Percentiles rank a stretch among this genome's conserved stretches.
These are phyloP conservation scores for Tympanoctomys barrerae DNA, from an alignment of 2,797 vertebrate genomes.

Conservation along the genomic window DNA sequence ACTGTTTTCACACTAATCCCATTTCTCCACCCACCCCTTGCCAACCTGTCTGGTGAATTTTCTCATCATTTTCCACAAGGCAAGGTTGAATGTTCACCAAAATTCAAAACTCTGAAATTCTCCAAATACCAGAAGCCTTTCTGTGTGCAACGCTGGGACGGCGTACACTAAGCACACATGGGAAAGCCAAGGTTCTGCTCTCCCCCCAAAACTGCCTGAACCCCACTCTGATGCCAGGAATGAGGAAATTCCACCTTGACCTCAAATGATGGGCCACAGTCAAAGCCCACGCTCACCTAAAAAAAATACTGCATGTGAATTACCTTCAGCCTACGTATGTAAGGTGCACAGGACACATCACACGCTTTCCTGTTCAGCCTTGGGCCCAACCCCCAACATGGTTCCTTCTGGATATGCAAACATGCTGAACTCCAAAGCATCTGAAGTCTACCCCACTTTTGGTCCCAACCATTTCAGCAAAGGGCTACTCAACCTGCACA, in stretches of 20 bases:
- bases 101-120: neutral
- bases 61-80: neutral
- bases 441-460: neutral
- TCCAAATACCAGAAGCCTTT: neutral
- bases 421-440: neutral
- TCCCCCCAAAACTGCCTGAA: neutral
- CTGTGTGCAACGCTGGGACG: neutral
- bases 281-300: neutral
- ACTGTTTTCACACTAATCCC: too few relatives aligned
- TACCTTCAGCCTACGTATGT: neutral
- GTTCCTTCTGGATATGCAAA: neutral
- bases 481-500: neutral
- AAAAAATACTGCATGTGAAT: neutral
- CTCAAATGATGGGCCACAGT: neutral
- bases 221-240: neutral
- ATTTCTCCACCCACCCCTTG: neutral
- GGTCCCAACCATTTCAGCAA: neutral
- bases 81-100: neutral
- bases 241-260: neutral
- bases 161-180: accelerated
- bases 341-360: neutral
- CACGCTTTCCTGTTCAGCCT: neutral
- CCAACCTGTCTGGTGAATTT: neutral
- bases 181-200: neutral
- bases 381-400: neutral